Evolutionary conservation across 2,888 invertebrate genomes (phyloP), one percentile per base, ranked within the genome.

Genomic region (Bombyx huttoni): DNA sequence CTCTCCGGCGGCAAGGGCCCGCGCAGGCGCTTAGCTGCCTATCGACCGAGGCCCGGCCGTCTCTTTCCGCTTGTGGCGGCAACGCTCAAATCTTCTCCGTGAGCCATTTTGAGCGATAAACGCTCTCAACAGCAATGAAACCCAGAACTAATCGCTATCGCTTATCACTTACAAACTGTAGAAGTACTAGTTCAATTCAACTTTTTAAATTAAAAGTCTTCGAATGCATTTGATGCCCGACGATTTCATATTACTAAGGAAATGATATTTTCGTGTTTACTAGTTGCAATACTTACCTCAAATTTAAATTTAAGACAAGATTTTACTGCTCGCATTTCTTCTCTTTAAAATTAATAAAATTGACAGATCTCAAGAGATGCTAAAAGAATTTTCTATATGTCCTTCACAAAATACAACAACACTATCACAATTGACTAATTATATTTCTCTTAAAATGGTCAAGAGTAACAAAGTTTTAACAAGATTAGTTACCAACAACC

Each of bases 21-120:
- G 75, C 81, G 83, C 82, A 62, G 78, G 82, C 83, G 82, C 81
- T 61, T 65, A 52, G 45, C 46, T 54, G 62, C 56, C 72, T 78
- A 82, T 83, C 83, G 84, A 83, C 82, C 83, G 81, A 66, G 62
- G 56, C 71, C 74, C 70, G 63, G 68, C 67, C 60, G 70, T 65
- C 65, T 69, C 68, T 68, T 70, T 75, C 70, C 73, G 73, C 71
- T 71, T 62, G 61, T 66, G 60, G 64, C 67, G 62, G 62, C 71
- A 65, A 66, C 65, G 66, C 66, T 75, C 73, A 75, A 70, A 77
- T 73, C 75, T 71, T 73, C 71, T 68, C 68, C 63, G 61, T 58
- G 63, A 70, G 72, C 68, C 75, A 73, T 80, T 77, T 75, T 71
- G 73, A 74, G 70, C 75, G 75, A 73, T 71, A 78, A 76, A 70